Base-by-base conservation (phyloP, 2,113 vertebrate species). In the Athene cunicularia region DNA sequence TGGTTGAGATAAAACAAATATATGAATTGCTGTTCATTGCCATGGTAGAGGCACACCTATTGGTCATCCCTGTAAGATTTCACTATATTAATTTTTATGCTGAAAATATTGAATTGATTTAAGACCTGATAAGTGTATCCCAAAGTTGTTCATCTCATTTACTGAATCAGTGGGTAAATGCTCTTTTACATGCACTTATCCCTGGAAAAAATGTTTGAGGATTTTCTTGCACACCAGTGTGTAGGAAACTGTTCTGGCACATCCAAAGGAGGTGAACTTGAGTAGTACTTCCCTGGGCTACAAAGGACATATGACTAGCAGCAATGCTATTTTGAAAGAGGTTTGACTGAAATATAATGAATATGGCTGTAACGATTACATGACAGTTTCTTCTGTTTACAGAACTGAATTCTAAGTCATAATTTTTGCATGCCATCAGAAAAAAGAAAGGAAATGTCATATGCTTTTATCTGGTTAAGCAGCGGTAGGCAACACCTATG, bases 401-500 rank as follows among this genome's bases (percentile, higher is more conserved):
- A 53, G 28, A 70, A 33, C 20, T 86, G 11, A 53, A 80, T 88
- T 81, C 26, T 11, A 87, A 41, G 22, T 32, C 11, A 39, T 50
- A 58, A 33, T 55, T 86, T 90, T 66, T 95, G 37, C 26, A 6
- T 66, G 8, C 7, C 0, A 3, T 52, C 59, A 77, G 60, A 55
- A 70, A 62, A 71, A 35, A 56, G 32, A 76, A 53, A 21, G 14
- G 26, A n/a, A 49, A 13, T 62, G 4, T 37, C 7, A 4, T 12
- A 11, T 41, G 30, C 15, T 49, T 2, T 37, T 45, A 14, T 4
- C 15, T 39, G 35, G 27, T 41, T 74, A 75, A 81, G 56, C 23
- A 66, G 12, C 37, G 21, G 37, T 14, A 55, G 47, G n/a, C 30
- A 15, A 17, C n/a, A 5, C 2, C 1, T 2, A 1, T 17, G 13